A percentile compares a stretch with the other conserved stretches of the same genome.
Conservation (phyloP, 2,888 invertebrate species). For the Chalcosyrphus nemorum region DNA sequence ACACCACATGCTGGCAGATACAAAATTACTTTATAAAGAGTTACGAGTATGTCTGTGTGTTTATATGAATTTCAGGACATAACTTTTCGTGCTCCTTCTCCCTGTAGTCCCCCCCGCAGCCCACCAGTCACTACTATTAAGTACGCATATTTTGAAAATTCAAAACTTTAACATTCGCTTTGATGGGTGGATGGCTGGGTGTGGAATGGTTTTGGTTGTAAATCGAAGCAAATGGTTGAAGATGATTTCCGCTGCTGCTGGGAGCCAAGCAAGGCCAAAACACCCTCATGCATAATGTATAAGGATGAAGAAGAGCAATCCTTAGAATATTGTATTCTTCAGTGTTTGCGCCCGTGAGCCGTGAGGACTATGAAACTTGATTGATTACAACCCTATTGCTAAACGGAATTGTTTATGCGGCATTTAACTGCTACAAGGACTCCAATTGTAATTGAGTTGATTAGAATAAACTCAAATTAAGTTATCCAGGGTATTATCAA, state of each 20-base stretch:
- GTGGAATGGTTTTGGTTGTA: too few species aligned
- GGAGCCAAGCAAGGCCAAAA: slow-evolving; percentile 24
- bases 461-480: slow-evolving; percentile 51
- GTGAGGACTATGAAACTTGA: slow-evolving; percentile 65
- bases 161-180: slow-evolving; percentile 41
- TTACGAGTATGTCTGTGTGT: slow-evolving; percentile 1
- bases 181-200: too few species aligned
- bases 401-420: slow-evolving; percentile 69
- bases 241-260: slow-evolving; percentile 5
- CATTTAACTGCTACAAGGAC: slow-evolving; percentile 58
- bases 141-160: slow-evolving; percentile 36
- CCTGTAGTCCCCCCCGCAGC: not conserved
- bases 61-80: slow-evolving; percentile 24
- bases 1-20: slow-evolving; percentile 39
- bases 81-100: not conserved
- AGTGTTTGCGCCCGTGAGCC: slow-evolving; percentile 51
- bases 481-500: slow-evolving; percentile 18
- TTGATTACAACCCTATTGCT: slow-evolving; percentile 62
- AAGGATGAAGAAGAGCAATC: slow-evolving; percentile 50
- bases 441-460: slow-evolving; percentile 64
- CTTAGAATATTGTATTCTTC: slow-evolving; percentile 55
- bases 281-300: slow-evolving; percentile 69
- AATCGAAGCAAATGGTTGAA: slow-evolving; percentile 2
- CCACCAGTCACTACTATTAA: slow-evolving; percentile 1
- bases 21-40: slow-evolving; percentile 55